Conservation (phyloP, 2,113 vertebrate genomes). For the Ameiurus melas region DNA sequence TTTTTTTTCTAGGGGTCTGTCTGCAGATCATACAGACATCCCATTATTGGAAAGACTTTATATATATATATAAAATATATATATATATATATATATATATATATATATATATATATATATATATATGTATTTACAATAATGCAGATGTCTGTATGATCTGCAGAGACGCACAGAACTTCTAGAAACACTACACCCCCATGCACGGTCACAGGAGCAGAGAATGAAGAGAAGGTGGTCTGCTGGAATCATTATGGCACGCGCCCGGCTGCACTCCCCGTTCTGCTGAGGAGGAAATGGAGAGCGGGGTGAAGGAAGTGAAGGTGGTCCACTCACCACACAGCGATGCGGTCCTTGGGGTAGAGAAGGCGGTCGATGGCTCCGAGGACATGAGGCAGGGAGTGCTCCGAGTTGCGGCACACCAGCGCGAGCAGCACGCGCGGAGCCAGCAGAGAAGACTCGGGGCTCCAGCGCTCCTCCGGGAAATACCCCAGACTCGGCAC, state of each 20-base stretch:
- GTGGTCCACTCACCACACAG: conserved; percentile 79
- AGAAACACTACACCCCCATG: not conserved
- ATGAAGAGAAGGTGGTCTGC: not conserved
- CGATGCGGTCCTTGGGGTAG: conserved; percentile 82
- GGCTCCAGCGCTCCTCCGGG: conserved; percentile 86
- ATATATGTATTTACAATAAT: not conserved
- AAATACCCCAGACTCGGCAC: conserved; percentile 74
- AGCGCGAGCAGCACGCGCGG: conserved; percentile 81
- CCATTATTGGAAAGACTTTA: too few species aligned
- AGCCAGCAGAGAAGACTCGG: conserved; percentile 80
- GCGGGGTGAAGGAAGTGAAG: not conserved
- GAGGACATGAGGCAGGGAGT: conserved; percentile 80
- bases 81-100: not conserved
- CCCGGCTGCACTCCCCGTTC: not conserved
- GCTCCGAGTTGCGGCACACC: conserved; percentile 82
- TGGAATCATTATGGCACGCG: not conserved
- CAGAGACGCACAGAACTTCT: not conserved
- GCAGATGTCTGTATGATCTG: not conserved
- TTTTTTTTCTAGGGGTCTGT: too few species aligned
- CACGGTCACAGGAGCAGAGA: not conserved
- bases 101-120: too few species aligned
- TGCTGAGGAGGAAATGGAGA: not conserved
- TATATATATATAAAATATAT: too few species aligned
- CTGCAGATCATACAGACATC: too few species aligned
- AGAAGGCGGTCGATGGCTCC: conserved; percentile 78